phyloP scores from a whole-genome alignment of 2,888 invertebrate genomes.

The Mellilla xanthometata region DNA sequence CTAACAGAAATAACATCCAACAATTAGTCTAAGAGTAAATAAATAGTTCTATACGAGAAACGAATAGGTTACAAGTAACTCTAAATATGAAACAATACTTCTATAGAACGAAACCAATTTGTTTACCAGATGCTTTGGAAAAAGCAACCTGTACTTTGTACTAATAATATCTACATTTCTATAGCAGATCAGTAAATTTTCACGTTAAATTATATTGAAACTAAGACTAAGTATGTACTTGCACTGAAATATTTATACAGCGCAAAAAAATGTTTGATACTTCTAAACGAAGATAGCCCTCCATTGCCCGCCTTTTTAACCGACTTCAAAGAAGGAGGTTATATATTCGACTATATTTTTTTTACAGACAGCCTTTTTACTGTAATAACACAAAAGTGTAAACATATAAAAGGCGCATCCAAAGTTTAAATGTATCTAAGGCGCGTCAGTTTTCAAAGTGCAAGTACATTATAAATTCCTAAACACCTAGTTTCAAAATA shows the following conservation, averaged over 20 bases:
- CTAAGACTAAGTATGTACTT: slow-evolving; percentile 13
- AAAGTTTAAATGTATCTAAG: no score
- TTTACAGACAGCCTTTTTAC: no score
- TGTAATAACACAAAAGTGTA: no score
- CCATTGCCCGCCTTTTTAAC: no score
- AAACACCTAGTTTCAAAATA: slow-evolving; percentile 21
- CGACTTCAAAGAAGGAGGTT: no score
- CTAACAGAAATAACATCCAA: slow-evolving; percentile 65
- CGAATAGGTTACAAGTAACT: slow-evolving; percentile 50
- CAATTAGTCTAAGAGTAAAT: slow-evolving; percentile 62
- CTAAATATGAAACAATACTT: slow-evolving; percentile 53
- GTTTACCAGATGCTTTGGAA: slow-evolving; percentile 42
- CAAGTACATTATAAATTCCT: neutral
- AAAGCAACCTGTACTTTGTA: slow-evolving; percentile 58
- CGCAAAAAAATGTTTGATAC: no score
- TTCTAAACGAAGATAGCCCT: no score
- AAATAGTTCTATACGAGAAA: slow-evolving; percentile 54
- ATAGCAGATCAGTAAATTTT: slow-evolving; percentile 31
- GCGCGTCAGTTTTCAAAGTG: neutral
- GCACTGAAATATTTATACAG: neutral
- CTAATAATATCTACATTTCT: slow-evolving; percentile 44
- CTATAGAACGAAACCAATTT: slow-evolving; percentile 62
- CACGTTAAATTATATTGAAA: slow-evolving; percentile 23
- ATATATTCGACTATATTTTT: no score
- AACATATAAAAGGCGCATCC: no score